Evolutionary conservation across 2,888 invertebrate species (phyloP).

Genomic region (Synanthedon tipuliformis): DNA sequence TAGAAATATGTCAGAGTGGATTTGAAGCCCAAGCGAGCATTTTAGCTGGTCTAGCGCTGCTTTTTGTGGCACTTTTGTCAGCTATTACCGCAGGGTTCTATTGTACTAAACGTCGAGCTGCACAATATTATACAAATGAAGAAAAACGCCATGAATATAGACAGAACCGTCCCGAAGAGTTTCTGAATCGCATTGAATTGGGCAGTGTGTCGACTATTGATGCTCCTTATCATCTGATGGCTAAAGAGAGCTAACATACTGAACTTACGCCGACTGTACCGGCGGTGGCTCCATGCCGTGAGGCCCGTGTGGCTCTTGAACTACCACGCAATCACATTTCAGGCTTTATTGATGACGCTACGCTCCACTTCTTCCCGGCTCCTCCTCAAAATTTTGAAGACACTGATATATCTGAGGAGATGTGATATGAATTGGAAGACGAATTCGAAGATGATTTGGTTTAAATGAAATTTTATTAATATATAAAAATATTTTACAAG

Average conservation of each 20-base stretch:
- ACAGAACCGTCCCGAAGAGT: slow-evolving; percentile 51
- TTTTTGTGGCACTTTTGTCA: slow-evolving; percentile 50
- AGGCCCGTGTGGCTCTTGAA: background rate
- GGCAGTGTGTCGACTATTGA: slow-evolving; percentile 54
- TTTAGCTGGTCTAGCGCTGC: slow-evolving; percentile 55
- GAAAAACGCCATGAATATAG: slow-evolving; percentile 68
- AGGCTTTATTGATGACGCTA: slow-evolving; percentile 18
- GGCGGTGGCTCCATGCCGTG: slow-evolving; percentile 14
- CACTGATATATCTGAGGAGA: slow-evolving; percentile 24
- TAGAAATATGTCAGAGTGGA: slow-evolving; percentile 57
- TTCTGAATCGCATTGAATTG: slow-evolving; percentile 38
- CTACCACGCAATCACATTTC: slow-evolving; percentile 11
- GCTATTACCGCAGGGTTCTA: slow-evolving; percentile 72
- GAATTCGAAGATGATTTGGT: slow-evolving; percentile 53
- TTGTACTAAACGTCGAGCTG: slow-evolving; percentile 77
- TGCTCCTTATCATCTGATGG: slow-evolving; percentile 41
- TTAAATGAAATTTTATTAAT: slow-evolving; percentile 15
- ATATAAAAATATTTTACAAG: too few species aligned
- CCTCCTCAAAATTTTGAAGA: slow-evolving; percentile 24
- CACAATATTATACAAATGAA: slow-evolving; percentile 84
- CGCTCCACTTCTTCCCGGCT: slow-evolving; percentile 27
- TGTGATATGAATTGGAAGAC: slow-evolving; percentile 57
- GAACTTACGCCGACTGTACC: slow-evolving; percentile 28
- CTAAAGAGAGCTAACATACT: slow-evolving; percentile 52
- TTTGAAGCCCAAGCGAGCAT: slow-evolving; percentile 71